A percentile compares a stretch with the other conserved stretches of the same genome.
Conservation (phyloP, 1,140 invertebrate species). For the Zaprionus capensis region DNA sequence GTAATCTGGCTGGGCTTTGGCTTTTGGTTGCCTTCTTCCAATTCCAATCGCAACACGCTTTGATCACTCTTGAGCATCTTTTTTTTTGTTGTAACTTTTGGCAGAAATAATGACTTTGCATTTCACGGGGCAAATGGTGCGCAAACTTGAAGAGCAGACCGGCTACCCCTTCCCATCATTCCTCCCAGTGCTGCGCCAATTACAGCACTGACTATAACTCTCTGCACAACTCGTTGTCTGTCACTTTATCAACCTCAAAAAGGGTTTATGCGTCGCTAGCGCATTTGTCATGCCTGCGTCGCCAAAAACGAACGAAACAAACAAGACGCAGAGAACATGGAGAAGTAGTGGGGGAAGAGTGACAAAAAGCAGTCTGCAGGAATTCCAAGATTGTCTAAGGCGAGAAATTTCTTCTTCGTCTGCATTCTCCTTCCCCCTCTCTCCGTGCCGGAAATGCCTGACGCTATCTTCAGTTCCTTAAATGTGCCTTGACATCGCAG, state of each 20-base stretch:
- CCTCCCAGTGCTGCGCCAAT: constrained; percentile 14
- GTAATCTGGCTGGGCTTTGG: constrained; percentile 43
- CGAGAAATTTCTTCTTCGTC: neutral
- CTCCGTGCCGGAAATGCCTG: constrained; percentile 14
- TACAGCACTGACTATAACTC: constrained; percentile 16
- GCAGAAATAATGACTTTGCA: constrained; percentile 71
- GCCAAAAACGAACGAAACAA: constrained; percentile 11
- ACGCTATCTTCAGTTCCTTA: constrained; percentile 33
- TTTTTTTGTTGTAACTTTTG: constrained; percentile 39
- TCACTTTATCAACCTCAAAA: constrained; percentile 72
- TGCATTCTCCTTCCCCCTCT: no score
- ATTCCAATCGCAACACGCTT: constrained; percentile 1
- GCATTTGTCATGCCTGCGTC: constrained; percentile 50
- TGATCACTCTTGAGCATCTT: constrained; percentile 38
- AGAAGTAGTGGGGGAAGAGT: neutral
- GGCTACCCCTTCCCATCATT: neutral
- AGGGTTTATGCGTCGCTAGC: constrained; percentile 66
- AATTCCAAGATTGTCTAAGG: constrained; percentile 17
- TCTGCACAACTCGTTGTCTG: constrained; percentile 57
- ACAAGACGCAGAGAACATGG: constrained; percentile 10
- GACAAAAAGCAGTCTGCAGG: constrained; percentile 9
- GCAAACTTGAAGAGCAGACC: constrained; percentile 43
- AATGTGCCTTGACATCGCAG: constrained; percentile 32
- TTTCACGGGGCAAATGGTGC: constrained; percentile 67
- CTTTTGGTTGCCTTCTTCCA: neutral